phyloP scores from a whole-genome alignment of 1,140 invertebrate genomes.

The Drosophila lini region DNA sequence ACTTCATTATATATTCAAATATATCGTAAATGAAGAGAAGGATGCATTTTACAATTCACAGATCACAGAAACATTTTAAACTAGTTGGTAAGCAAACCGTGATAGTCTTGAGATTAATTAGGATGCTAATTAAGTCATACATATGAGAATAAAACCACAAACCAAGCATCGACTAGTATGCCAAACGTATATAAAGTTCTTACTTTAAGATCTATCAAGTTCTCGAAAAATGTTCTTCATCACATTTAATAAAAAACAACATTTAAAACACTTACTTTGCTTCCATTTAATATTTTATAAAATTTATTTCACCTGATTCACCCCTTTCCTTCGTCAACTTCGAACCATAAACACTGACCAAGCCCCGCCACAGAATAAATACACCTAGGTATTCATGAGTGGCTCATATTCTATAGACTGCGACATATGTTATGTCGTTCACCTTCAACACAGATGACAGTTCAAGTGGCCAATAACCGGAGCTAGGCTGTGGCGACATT shows the following conservation, averaged over 20 bases:
- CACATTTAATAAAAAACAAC: neutral
- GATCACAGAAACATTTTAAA: too few species aligned
- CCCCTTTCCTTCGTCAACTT: neutral
- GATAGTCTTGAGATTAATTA: neutral
- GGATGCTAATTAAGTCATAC: neutral
- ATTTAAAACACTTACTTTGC: neutral
- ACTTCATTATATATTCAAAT: neutral
- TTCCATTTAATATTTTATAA: neutral
- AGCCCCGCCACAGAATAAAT: constrained; percentile 16
- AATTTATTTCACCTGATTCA: neutral
- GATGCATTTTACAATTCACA: neutral
- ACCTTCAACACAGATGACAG: constrained; percentile 56
- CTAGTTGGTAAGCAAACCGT: neutral
- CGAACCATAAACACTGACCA: neutral
- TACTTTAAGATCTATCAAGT: neutral
- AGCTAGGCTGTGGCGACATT: constrained; percentile 39
- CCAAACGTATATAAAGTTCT: neutral
- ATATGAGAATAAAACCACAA: neutral
- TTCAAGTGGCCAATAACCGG: constrained; percentile 64
- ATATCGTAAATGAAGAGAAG: neutral
- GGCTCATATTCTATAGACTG: constrained; percentile 27
- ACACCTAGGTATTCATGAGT: constrained; percentile 16
- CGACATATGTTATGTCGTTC: constrained; percentile 58
- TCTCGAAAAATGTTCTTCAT: too few species aligned
- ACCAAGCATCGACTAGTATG: neutral